Evolutionary conservation across 2,888 invertebrate genomes (phyloP), one percentile per base, ranked within the genome.

Genomic region (Timema podura): DNA sequence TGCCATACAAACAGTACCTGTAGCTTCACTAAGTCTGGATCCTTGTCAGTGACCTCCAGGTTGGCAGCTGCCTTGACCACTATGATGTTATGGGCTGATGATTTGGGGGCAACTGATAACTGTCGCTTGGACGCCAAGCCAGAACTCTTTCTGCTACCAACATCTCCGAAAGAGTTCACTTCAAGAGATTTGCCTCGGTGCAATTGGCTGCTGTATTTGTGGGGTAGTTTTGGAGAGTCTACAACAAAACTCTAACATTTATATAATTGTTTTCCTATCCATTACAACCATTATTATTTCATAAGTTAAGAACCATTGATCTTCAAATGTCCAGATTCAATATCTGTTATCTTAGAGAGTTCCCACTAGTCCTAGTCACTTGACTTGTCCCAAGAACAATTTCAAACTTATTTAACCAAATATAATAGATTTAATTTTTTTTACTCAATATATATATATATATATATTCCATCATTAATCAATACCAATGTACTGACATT

Each of bases 161-260:
- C 78, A n/a, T 67, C 67, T 15, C 64, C 13, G 15, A 64, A 45
- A 44, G 44, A 10, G 71, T 75, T 77, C 67, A 76, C 75, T 59
- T 78, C 80, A 68, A 76, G 72, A 2, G 77, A 77, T 71, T 77
- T 77, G 2, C 78, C 78, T 71, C 78, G 71, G 16, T 76, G 76
- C 45, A 79, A 70, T n/a, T 64, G 75, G 59, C 70, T 69, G 57
- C 64, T 59, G 57, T 84, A 86, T 75, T 86, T 90, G 44, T 88
- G 87, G 0, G 90, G 87, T 73, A 91, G 84, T 80, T 94, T 93
- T 0, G 94, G 94, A 0, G 94, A 93, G 82, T 95, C 95, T 90
- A 75, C 16, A 77, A 75, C 70, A 65, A 30, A 30, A 30, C 30
- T 3, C 30, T 30, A 30, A 30, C 30, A 30, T 30, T 30, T 30